A percentile compares a stretch with the other conserved stretches of the same genome.
Evolutionary conservation across 64 coral and sea anemone genomes (phyloP).

Genomic region (Platygyra sinensis): DNA sequence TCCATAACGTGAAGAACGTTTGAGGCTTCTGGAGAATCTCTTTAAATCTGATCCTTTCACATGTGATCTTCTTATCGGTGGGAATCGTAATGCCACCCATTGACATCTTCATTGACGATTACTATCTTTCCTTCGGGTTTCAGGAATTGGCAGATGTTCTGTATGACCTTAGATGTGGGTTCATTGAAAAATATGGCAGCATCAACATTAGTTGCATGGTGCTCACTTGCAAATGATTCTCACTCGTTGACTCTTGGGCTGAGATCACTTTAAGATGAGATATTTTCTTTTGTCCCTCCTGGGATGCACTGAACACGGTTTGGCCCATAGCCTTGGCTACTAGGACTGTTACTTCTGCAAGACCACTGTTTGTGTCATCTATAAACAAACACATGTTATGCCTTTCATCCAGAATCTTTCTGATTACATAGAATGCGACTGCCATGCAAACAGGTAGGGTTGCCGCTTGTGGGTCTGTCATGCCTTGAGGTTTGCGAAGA

Average conservation of each 20-base stretch:
- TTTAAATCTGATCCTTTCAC: conserved; percentile 35
- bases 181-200: conserved; percentile 72
- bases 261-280: not conserved
- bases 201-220: not conserved
- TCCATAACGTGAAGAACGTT: conserved; percentile 45
- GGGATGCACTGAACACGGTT: conserved; percentile 1
- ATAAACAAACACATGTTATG: conserved; percentile 19
- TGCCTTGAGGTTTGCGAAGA: conserved; percentile 37
- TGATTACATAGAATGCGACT: conserved; percentile 27
- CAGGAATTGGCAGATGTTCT: conserved; percentile 54
- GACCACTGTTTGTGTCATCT: conserved; percentile 60
- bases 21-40: conserved; percentile 44
- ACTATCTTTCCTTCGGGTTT: conserved; percentile 55
- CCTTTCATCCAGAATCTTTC: not conserved
- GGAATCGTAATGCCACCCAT: conserved; percentile 29
- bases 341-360: conserved; percentile 36
- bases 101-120: conserved; percentile 32
- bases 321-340: conserved; percentile 60
- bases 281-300: not conserved
- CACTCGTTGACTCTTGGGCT: not conserved
- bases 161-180: conserved; percentile 50
- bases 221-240: not conserved
- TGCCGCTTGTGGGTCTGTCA: conserved; percentile 63
- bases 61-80: conserved; percentile 50
- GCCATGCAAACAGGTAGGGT: conserved; percentile 58